Conservation (phyloP, 2,888 invertebrate genomes). For the Phyllotreta cruciferae region DNA sequence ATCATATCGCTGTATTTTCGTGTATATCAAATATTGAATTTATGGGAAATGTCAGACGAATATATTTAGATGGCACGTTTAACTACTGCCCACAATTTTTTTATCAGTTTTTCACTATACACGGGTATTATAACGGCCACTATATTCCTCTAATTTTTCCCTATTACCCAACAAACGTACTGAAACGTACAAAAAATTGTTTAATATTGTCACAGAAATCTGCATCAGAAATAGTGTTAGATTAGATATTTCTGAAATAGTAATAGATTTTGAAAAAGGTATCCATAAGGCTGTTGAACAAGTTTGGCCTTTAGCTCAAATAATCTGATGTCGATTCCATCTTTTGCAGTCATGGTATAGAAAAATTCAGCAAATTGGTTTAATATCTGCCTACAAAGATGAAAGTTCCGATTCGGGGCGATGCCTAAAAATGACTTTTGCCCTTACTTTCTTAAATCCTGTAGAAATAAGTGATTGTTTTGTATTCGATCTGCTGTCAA, state of each 20-base stretch:
- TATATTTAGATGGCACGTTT: not conserved
- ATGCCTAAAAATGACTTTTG: not conserved
- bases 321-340: not conserved
- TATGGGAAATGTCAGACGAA: not conserved
- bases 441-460: not conserved
- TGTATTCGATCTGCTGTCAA: constrained; percentile 3
- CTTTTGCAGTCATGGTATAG: too few relatives aligned
- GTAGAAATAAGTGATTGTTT: not conserved
- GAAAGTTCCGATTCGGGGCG: not conserved
- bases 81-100: constrained; percentile 4
- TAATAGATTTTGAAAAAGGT: not conserved
- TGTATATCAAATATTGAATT: not conserved
- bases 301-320: constrained; percentile 1
- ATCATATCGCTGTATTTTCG: too few relatives aligned
- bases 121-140: constrained; percentile 2
- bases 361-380: too few relatives aligned
- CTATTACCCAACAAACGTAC: constrained; percentile 1
- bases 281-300: constrained; percentile 1
- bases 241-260: not conserved
- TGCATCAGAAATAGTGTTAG: not conserved
- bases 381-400: not conserved
- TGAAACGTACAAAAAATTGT: not conserved
- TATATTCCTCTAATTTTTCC: constrained; percentile 2
- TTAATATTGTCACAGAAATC: not conserved
- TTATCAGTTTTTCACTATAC: not conserved